These are phyloP conservation scores for Calameuta pallipes DNA, from an alignment of 2,888 invertebrate species.

Conservation along the genomic window DNA sequence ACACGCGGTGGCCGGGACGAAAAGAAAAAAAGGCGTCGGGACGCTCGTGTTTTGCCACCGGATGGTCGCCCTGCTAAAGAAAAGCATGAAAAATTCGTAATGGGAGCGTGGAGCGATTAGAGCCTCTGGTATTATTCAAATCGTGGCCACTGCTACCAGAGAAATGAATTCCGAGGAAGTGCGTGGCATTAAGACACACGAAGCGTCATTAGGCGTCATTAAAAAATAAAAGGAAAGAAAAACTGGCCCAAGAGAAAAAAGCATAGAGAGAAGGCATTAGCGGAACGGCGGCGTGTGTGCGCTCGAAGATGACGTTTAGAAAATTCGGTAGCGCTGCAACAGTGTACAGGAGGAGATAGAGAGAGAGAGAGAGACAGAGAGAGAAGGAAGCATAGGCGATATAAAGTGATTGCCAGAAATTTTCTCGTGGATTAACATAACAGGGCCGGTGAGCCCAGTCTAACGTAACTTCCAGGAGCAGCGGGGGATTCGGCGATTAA, in stretches of 20 bases:
- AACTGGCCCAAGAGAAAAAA: background rate
- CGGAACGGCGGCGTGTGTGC: background rate
- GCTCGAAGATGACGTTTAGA: background rate
- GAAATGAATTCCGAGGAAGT: background rate
- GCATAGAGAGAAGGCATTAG: background rate
- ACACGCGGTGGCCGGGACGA: background rate
- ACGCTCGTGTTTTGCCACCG: background rate
- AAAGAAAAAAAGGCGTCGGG: background rate
- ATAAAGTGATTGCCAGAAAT: background rate
- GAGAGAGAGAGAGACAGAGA: too few species aligned
- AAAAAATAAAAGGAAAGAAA: background rate
- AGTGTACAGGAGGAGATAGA: background rate
- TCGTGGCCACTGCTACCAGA: background rate
- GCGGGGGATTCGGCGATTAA: background rate
- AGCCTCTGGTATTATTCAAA: slow-evolving; percentile 1
- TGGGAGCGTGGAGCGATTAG: background rate
- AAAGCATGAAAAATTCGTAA: slow-evolving; percentile 6
- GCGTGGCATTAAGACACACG: background rate
- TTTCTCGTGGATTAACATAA: background rate
- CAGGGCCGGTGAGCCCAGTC: background rate
- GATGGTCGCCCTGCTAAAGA: background rate
- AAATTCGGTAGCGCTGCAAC: background rate
- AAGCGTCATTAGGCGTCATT: slow-evolving; percentile 5
- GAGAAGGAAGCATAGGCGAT: background rate
- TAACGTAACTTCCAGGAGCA: background rate